phyloP scores from a whole-genome alignment of 2,888 invertebrate species.

The Perdita meconis region DNA sequence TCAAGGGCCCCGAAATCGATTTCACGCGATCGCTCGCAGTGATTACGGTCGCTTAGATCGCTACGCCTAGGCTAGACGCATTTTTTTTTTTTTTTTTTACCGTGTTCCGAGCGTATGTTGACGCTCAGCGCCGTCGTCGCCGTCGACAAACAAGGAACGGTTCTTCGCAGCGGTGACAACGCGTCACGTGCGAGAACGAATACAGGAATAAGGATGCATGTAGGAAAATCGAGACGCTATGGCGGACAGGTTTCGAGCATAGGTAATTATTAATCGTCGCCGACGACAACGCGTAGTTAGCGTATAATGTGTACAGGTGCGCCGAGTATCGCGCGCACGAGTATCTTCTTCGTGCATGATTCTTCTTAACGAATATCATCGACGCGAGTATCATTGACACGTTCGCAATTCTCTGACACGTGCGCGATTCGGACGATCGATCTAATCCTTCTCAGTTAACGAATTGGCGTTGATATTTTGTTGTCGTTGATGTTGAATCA shows the following conservation, averaged over 20 bases:
- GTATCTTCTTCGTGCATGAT: constrained; percentile 60
- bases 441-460: no score
- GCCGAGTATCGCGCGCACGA: constrained; percentile 60
- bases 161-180: constrained; percentile 42
- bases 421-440: neutral
- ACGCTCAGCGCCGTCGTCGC: constrained; percentile 39
- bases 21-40: constrained; percentile 45
- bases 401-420: neutral
- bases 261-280: constrained; percentile 67
- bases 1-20: constrained; percentile 2
- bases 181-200: constrained; percentile 39
- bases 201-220: constrained; percentile 25
- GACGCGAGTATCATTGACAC: neutral
- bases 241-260: constrained; percentile 66
- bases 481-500: no score
- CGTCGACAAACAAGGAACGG: constrained; percentile 19
- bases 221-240: constrained; percentile 28
- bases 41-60: constrained; percentile 54
- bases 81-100: constrained; percentile 57
- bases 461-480: no score
- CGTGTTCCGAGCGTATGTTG: constrained; percentile 48
- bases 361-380: constrained; percentile 16
- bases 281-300: constrained; percentile 61
- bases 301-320: constrained; percentile 71
- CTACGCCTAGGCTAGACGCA: constrained; percentile 40